Percentiles rank a stretch among this genome's conserved stretches.
phyloP scores from a whole-genome alignment of 2,113 vertebrate species.

The Mohoua ochrocephala region DNA sequence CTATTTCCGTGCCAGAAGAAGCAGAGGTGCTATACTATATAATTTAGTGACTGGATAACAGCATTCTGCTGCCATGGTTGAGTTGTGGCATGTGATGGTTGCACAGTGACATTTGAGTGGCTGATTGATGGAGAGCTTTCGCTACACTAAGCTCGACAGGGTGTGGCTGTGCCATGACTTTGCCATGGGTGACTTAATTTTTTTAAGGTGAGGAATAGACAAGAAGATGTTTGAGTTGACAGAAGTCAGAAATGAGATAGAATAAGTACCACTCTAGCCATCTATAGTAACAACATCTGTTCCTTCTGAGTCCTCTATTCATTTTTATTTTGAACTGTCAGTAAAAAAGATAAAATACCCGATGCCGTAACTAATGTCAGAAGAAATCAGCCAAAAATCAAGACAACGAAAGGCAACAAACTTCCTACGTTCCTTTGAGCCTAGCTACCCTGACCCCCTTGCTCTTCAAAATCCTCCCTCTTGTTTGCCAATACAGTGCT shows the following conservation, averaged over 20 bases:
- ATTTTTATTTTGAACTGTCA: constrained; percentile 3
- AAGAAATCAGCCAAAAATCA: constrained; percentile 6
- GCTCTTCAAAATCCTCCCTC: neutral
- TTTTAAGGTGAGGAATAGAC: neutral
- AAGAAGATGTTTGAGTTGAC: neutral
- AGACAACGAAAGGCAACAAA: neutral
- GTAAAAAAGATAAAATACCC: neutral
- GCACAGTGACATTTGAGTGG: neutral
- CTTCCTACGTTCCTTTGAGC: neutral
- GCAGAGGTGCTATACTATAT: neutral
- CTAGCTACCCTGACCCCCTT: neutral
- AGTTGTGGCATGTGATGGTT: neutral
- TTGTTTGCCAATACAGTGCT: neutral
- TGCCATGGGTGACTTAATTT: neutral
- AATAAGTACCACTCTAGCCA: neutral
- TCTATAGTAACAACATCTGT: constrained; percentile 11
- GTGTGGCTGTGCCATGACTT: neutral
- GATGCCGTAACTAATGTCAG: neutral
- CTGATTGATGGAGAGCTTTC: neutral
- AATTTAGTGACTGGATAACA: neutral
- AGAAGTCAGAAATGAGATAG: constrained; percentile 1
- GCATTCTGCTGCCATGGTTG: neutral
- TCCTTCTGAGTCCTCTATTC: neutral
- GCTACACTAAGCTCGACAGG: neutral
- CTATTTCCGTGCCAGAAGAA: neutral